Evolutionary conservation across 2,797 vertebrate genomes (phyloP), one percentile per base, ranked within the genome.

Genomic region (Antennarius maculatus): DNA sequence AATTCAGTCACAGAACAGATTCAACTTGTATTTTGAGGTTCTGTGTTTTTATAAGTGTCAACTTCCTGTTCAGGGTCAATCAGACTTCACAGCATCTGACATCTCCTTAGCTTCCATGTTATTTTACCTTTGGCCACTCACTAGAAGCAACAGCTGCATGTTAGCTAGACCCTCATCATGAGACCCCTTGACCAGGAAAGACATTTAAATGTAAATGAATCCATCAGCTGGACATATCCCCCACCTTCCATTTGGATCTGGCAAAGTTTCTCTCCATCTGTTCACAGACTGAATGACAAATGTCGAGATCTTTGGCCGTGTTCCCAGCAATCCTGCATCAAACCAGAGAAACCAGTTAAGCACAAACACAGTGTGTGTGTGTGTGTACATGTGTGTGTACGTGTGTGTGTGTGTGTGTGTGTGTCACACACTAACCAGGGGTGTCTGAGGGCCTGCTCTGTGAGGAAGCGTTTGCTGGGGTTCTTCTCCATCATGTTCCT

Each of bases 251-350:
- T 77, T 95, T 98, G 71, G 94, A 96, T 92, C 93, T 96, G 89
- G 94, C 94, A 82, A 97, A 98, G 89, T 95, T 98, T 76, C 93
- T 97, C 91, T 96, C 94, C 75, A 98, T 94, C 92, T 98, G 96
- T 73, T 95, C 94, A 10, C 94, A 96, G 78, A 98, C 95, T 7
- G 96, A 97, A 12, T 91, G 91, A 80, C 94, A 95, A 82, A 97
- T 96, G 90, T 98, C 94, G 61, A 91, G 72, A 81, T 93, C 92
- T 55, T 95, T 93, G 48, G 95, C 95, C 14, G 95, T 94, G 57
- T 95, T 92, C 50, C 91, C 96, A 17, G 92, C 90, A 82, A 98
- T 97, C 97, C 97, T 98, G 91, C 64, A 73, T 3, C 4, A 60
- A 66, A 41, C 56, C 15, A 76, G 7, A 2, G 10, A 17, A 14